phyloP scores from a whole-genome alignment of 2,113 vertebrate species.

The Etheostoma cragini region DNA sequence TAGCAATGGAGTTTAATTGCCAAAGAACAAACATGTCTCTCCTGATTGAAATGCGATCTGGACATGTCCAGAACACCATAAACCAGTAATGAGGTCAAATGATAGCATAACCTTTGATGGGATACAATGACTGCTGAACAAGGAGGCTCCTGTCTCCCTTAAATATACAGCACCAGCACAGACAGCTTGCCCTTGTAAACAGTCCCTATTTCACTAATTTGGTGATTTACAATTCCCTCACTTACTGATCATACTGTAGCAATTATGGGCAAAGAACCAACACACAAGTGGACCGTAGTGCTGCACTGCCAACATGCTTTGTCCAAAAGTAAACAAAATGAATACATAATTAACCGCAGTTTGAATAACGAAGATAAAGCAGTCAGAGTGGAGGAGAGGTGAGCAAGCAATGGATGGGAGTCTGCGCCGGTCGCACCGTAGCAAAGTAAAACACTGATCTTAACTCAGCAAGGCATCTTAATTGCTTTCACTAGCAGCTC shows the following conservation, averaged over 20 bases:
- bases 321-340: conserved; percentile 51
- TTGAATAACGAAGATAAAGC: conserved; percentile 57
- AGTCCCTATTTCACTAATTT: conserved; percentile 24
- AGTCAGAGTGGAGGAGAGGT: conserved; percentile 28
- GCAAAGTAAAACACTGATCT: conserved; percentile 67
- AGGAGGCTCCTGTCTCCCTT: neutral
- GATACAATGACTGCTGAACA: neutral
- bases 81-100: conserved; percentile 11
- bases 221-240: conserved; percentile 29
- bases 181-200: conserved; percentile 36
- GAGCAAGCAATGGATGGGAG: conserved; percentile 19
- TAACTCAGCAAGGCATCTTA: conserved; percentile 79
- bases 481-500: conserved; percentile 72
- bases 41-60: too few relatives aligned
- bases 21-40: too few relatives aligned
- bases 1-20: too few relatives aligned
- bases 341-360: conserved; percentile 54
- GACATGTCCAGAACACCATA: neutral
- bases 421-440: conserved; percentile 15
- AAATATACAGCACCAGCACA: conserved; percentile 18
- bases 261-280: conserved; percentile 33
- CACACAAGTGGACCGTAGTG: conserved; percentile 36
- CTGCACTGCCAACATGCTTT: conserved; percentile 40
- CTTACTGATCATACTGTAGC: conserved; percentile 21
- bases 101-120: neutral